These are phyloP conservation scores for Tenthredo mesomela DNA, from an alignment of 2,888 invertebrate genomes.

Conservation along the genomic window DNA sequence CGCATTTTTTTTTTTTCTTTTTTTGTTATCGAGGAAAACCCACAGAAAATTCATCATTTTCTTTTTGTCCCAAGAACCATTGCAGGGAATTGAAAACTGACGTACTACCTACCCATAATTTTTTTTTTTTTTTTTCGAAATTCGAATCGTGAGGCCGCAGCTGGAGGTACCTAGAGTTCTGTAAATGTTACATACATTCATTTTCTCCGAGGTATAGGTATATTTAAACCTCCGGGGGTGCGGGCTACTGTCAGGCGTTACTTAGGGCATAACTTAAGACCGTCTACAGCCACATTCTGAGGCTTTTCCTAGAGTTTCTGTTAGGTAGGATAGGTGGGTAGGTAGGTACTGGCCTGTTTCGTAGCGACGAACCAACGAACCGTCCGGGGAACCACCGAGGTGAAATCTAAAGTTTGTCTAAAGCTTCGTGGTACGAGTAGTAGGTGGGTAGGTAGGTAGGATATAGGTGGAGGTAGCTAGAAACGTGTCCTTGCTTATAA, in stretches of 20 bases:
- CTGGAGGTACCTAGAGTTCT: background rate
- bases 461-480: background rate
- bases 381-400: conserved; percentile 5
- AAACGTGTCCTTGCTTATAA: conserved; percentile 34
- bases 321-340: background rate
- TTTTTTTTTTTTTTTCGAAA: background rate
- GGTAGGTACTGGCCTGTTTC: background rate
- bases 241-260: conserved; percentile 13
- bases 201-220: background rate
- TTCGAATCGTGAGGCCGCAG: background rate
- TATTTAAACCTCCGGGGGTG: background rate
- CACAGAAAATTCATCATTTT: background rate
- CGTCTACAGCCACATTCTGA: conserved; percentile 10
- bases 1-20: background rate
- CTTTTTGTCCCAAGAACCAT: background rate
- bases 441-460: background rate
- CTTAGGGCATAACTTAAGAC: conserved; percentile 31
- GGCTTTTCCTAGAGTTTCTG: conserved; percentile 8
- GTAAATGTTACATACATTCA: background rate
- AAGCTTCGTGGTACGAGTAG: conserved; percentile 8
- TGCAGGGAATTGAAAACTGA: background rate
- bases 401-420: conserved; percentile 33
- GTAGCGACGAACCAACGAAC: background rate
- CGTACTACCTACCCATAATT: background rate
- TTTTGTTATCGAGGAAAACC: background rate